Evolutionary conservation across 2,888 invertebrate species (phyloP), one percentile per base, ranked within the genome.

Genomic region (Lasioglossum villosulum): DNA sequence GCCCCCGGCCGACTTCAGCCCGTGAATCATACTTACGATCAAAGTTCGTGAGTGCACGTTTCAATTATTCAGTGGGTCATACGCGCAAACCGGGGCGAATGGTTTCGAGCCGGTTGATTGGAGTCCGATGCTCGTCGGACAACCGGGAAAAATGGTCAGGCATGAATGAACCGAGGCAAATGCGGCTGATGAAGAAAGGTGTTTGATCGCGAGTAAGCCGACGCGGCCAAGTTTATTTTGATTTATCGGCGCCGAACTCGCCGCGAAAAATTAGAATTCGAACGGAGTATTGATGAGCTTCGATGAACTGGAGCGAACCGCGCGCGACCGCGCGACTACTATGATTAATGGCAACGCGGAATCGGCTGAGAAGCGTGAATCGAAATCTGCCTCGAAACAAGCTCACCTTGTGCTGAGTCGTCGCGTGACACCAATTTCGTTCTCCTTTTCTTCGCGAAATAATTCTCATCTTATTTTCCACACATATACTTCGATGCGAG

Each of bases 1-100:
- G n/a, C 63, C 10, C 52, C 56, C 81, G 81, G 71, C 63, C 87
- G 90, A 76, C 63, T 75, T 52, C 71, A 45, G 30, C 37, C 68
- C 75, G 79, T 73, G 79, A 75, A 79, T 79, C 84, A 75, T 59
- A 34, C 77, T 84, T 14, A 59, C 74, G 74, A 84, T 84, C 78
- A 42, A 84, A 66, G 84, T 73, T 84, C 79, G 79, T 48, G 56
- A 75, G 76, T 42, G 37, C 84, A 68, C 84, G 75, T 84, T 84
- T 78, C 78, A 84, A 84, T 75, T 84, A 75, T 84, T 84, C 75
- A 78, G 78, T 80, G 59, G 70, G 76, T 79, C 82, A 89, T 78
- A 83, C 74, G 87, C 66, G 75, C 71, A 34, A 82, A 59, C 39
- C 87, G 80, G 23, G 48, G 34, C 84, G 75, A 74, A 87, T 66